These are phyloP conservation scores for Botia almorhae DNA, from an alignment of 2,797 vertebrate species.

Conservation along the genomic window DNA sequence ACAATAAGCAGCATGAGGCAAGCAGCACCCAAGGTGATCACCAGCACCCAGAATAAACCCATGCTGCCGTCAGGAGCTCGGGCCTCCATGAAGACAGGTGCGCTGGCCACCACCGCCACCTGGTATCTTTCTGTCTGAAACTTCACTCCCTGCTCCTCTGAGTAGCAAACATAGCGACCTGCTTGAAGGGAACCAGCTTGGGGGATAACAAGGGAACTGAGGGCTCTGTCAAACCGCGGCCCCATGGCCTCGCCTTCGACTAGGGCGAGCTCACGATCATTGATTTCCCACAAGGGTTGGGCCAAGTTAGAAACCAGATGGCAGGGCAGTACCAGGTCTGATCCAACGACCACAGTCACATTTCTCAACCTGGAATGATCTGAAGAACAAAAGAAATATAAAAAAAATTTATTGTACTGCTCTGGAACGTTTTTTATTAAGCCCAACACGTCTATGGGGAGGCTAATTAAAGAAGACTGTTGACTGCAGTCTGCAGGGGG, in stretches of 20 bases:
- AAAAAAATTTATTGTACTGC: too few relatives aligned
- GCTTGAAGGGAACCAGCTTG: constrained; percentile 80
- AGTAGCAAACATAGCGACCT: constrained; percentile 88
- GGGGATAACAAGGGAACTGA: constrained; percentile 86
- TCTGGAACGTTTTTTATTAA: too few relatives aligned
- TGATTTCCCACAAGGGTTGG: constrained; percentile 86
- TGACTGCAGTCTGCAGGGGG: constrained; percentile 43
- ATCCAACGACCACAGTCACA: constrained; percentile 88
- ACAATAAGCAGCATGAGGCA: constrained; percentile 87
- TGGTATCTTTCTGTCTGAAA: constrained; percentile 86
- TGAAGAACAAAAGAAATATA: not conserved
- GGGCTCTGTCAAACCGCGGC: constrained; percentile 81
- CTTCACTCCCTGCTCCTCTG: constrained; percentile 86
- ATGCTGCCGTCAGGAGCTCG: constrained; percentile 87
- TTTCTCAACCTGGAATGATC: constrained; percentile 80
- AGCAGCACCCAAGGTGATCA: constrained; percentile 87
- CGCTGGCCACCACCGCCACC: constrained; percentile 84
- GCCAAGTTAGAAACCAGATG: constrained; percentile 93
- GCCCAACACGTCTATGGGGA: not conserved
- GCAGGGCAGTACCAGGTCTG: constrained; percentile 91
- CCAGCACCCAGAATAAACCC: constrained; percentile 91
- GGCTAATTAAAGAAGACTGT: not conserved
- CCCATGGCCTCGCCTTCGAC: constrained; percentile 69
- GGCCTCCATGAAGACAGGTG: constrained; percentile 85
- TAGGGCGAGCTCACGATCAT: constrained; percentile 79